Base-by-base conservation (phyloP, 2,113 vertebrate genomes). In the Psammodynastes pulverulentus region DNA sequence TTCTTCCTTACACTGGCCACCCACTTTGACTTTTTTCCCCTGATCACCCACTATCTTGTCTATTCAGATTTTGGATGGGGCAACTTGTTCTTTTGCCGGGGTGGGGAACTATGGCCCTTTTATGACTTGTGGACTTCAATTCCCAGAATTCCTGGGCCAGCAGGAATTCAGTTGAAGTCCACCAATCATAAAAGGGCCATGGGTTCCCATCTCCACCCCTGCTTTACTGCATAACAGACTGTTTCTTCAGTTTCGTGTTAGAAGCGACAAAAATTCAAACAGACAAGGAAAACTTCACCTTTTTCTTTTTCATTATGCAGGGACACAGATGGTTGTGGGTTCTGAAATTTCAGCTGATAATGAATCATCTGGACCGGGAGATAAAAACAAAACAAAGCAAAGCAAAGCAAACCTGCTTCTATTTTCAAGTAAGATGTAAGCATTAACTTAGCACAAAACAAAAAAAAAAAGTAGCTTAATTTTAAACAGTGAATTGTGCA, bases 401-500 rank as follows among this genome's bases (percentile, higher is more conserved):
- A 67, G 4, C 62, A 67, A 79, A 79, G 34, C 72, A 79, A 79
- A 79, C 4, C 1, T 72, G 29, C 87, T 91, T 87, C 89, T 93
- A 51, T 91, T 93, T 93, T 92, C 15, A 91, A 93, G 49, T 3
- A 93, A 90, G 90, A 79, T 7, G 4, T 79, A 51, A 45, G 43
- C 5, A 86, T 3, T 7, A 54, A 26, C 87, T 88, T 54, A 23
- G 46, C 87, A 89, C 49, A 54, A 89, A 56, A 87, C 91, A 89
- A 92, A 92, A 92, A 92, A 92, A 84, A 89, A 92, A n/a, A n/a
- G n/a, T 92, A 88, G 39, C 26, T 46, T 84, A 3, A 26, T 46
- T 92, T 92, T 67, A 84, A 56, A 56, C 43, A 56, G 26, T 43
- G 53, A 89, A 84, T 88, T 89, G 51, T 45, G 21, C 23, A 79